phyloP scores from a whole-genome alignment of 2,888 invertebrate species.

The Pharmacophagus antenor region DNA sequence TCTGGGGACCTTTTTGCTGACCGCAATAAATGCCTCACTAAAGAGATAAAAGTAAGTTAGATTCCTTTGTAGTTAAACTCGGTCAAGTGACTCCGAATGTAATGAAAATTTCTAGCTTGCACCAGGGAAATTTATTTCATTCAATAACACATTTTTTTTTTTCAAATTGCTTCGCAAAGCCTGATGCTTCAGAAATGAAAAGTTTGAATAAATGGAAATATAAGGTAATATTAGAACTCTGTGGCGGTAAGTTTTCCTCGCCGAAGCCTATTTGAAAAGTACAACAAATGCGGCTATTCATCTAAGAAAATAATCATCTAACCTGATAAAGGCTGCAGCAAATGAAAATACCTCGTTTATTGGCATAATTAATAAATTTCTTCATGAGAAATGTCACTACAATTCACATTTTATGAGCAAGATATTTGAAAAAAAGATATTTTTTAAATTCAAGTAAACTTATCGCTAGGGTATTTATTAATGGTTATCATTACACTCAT shows the following conservation, averaged over 20 bases:
- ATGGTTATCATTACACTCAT: too few relatives aligned
- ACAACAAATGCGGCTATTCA: too few relatives aligned
- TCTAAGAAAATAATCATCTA: not conserved
- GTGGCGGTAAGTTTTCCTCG: not conserved
- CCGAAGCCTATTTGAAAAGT: not conserved
- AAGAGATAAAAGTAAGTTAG: conserved; percentile 65
- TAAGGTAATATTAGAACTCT: not conserved
- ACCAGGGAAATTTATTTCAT: conserved; percentile 46
- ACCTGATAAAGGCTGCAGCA: not conserved
- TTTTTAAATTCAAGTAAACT: too few relatives aligned
- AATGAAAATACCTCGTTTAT: too few relatives aligned
- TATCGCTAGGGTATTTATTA: too few relatives aligned
- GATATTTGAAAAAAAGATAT: too few relatives aligned
- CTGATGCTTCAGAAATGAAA: not conserved
- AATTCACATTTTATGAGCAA: too few relatives aligned
- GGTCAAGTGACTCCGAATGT: conserved; percentile 63
- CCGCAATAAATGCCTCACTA: conserved; percentile 69
- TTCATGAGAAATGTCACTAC: too few relatives aligned
- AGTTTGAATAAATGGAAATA: not conserved
- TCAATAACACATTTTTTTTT: conserved; percentile 1
- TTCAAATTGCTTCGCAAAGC: not conserved
- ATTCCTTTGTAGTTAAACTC: conserved; percentile 64
- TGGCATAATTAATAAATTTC: too few relatives aligned
- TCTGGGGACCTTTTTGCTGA: conserved; percentile 59
- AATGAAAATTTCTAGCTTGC: conserved; percentile 64